These are phyloP conservation scores for Engraulis encrasicolus DNA, from an alignment of 2,113 vertebrate species.

Conservation along the genomic window DNA sequence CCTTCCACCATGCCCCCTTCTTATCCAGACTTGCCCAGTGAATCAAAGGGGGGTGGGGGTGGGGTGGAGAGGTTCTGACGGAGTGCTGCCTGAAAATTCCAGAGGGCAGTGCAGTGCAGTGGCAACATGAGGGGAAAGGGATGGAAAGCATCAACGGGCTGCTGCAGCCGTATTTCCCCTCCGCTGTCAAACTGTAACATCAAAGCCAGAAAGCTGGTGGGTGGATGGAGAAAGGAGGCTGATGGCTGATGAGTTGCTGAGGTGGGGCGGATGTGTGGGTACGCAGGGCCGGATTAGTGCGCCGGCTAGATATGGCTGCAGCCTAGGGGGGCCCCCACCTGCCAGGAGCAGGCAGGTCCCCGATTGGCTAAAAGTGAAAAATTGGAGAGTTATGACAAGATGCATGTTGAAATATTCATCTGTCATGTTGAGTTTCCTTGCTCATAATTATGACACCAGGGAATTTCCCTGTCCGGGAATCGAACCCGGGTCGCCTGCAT, in stretches of 20 bases:
- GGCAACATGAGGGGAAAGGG: neutral
- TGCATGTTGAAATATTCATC: too few relatives aligned
- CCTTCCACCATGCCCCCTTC: neutral
- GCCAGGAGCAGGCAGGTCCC: too few relatives aligned
- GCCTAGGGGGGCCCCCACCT: too few relatives aligned
- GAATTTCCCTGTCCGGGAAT: too few relatives aligned
- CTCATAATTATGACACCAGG: too few relatives aligned
- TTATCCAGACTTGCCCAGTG: neutral
- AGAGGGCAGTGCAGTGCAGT: neutral
- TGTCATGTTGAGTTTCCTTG: too few relatives aligned
- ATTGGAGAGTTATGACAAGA: too few relatives aligned
- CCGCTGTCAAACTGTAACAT: neutral
- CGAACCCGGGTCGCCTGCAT: too few relatives aligned
- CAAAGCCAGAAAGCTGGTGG: neutral
- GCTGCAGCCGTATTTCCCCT: neutral
- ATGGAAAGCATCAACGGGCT: neutral
- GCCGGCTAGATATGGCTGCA: too few relatives aligned
- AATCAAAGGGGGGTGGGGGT: neutral
- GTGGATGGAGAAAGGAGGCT: constrained; percentile 32
- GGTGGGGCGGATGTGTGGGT: constrained; percentile 48
- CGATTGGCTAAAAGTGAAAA: too few relatives aligned
- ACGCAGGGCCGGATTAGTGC: too few relatives aligned
- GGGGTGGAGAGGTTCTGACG: neutral
- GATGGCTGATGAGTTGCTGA: constrained; percentile 46
- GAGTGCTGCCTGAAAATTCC: neutral